Evolutionary conservation across 2,113 vertebrate species (phyloP).

Genomic region (Spheniscus mendiculus): DNA sequence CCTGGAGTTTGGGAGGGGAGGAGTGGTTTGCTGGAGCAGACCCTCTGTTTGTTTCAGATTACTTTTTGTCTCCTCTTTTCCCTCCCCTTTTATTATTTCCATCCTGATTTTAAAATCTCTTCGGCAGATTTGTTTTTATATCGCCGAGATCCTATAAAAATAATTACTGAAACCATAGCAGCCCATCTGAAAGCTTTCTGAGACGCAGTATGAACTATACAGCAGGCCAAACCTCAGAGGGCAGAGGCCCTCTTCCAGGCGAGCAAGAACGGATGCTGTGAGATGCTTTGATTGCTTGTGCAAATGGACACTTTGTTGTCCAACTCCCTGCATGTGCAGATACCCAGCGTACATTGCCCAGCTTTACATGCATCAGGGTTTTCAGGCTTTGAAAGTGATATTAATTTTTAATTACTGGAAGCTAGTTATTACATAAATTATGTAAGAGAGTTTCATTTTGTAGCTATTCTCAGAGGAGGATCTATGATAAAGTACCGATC

Average conservation of each 20-base stretch:
- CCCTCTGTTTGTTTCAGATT: neutral
- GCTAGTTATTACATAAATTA: neutral
- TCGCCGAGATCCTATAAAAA: neutral
- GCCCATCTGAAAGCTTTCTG: constrained; percentile 20
- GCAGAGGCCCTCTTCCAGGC: neutral
- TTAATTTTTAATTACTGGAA: neutral
- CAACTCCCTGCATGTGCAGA: neutral
- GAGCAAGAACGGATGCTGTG: neutral
- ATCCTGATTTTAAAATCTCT: neutral
- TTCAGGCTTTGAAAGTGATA: neutral
- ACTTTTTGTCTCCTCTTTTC: neutral
- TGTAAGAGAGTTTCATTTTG: neutral
- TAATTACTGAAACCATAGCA: constrained; percentile 35
- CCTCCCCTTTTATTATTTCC: neutral
- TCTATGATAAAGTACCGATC: neutral
- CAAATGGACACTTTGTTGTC: neutral
- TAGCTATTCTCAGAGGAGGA: neutral
- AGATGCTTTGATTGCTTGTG: neutral
- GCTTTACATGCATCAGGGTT: neutral
- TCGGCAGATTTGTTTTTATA: neutral
- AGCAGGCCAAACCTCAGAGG: constrained; percentile 23
- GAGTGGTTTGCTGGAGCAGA: neutral
- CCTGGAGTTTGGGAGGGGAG: neutral
- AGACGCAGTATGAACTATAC: neutral
- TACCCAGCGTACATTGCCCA: neutral